phyloP scores from a whole-genome alignment of 2,797 vertebrate genomes.

The Microctenopoma steveboyesi region DNA sequence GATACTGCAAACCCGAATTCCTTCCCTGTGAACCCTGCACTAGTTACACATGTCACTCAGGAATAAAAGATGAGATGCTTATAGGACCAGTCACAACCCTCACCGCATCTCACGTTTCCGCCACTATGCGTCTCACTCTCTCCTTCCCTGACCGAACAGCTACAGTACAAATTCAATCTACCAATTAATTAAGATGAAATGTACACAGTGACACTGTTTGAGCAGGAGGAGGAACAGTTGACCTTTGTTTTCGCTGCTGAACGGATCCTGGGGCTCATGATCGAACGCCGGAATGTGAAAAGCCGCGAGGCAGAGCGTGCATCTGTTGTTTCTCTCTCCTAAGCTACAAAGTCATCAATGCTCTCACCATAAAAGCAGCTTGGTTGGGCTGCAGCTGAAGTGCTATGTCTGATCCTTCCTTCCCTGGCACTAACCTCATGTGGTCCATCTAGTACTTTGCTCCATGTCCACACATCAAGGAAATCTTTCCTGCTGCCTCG shows the following conservation, averaged over 20 bases:
- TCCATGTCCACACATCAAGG: constrained; percentile 74
- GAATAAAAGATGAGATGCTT: constrained; percentile 69
- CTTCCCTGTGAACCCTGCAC: constrained; percentile 36
- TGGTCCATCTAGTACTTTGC: constrained; percentile 44
- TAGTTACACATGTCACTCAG: constrained; percentile 64
- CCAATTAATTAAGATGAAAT: constrained; percentile 21
- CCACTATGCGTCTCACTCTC: constrained; percentile 24
- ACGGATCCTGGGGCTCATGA: constrained; percentile 18
- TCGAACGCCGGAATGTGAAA: constrained; percentile 12
- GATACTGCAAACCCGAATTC: constrained; percentile 36
- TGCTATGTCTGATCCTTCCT: constrained; percentile 23
- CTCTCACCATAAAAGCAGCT: not conserved
- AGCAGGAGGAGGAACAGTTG: constrained; percentile 41
- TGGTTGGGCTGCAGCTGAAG: not conserved
- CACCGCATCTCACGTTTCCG: constrained; percentile 43
- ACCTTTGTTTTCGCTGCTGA: constrained; percentile 39
- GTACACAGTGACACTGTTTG: constrained; percentile 33
- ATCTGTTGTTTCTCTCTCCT: constrained; percentile 13
- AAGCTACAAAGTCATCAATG: constrained; percentile 19
- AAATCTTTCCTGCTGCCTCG: constrained; percentile 61
- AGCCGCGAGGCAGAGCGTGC: constrained; percentile 6
- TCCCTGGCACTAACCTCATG: constrained; percentile 8
- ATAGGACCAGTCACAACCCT: constrained; percentile 56
- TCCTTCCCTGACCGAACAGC: constrained; percentile 9
- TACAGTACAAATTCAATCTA: constrained; percentile 15